Evolutionary conservation across 2,113 vertebrate genomes (phyloP).

Genomic region (Laticauda colubrina): DNA sequence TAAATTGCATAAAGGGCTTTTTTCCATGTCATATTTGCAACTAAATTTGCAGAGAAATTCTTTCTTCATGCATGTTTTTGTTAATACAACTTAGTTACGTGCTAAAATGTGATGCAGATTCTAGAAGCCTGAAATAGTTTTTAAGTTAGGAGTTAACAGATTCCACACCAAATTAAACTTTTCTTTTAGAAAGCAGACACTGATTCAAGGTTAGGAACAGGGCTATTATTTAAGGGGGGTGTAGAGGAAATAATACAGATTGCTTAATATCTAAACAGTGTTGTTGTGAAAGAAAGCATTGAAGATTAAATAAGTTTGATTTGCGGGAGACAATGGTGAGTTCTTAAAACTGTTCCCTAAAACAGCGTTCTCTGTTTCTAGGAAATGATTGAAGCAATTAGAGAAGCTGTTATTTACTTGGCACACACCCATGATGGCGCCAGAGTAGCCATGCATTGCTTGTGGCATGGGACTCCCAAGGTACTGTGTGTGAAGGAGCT

Average conservation of each 20-base stretch:
- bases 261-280: not conserved
- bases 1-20: not conserved
- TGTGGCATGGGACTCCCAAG: slow-evolving; percentile 96
- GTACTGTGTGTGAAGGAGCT: slow-evolving; percentile 54
- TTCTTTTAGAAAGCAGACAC: not conserved
- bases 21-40: not conserved
- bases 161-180: not conserved
- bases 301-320: not conserved
- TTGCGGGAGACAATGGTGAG: not conserved
- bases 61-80: not conserved
- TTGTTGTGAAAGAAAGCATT: not conserved
- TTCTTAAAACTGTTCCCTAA: not conserved
- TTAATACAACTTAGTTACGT: not conserved
- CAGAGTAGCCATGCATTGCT: slow-evolving; percentile 90
- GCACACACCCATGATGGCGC: slow-evolving; percentile 94
- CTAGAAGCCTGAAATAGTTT: not conserved
- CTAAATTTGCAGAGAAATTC: not conserved
- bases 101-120: not conserved
- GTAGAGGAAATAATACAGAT: not conserved
- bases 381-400: slow-evolving; percentile 96
- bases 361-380: slow-evolving; percentile 51
- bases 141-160: not conserved
- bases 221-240: not conserved
- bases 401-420: slow-evolving; percentile 91
- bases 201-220: not conserved